A percentile compares a stretch with the other conserved stretches of the same genome.
Evolutionary conservation across 2,113 vertebrate species (phyloP).

Genomic region (Syngnathus typhle): DNA sequence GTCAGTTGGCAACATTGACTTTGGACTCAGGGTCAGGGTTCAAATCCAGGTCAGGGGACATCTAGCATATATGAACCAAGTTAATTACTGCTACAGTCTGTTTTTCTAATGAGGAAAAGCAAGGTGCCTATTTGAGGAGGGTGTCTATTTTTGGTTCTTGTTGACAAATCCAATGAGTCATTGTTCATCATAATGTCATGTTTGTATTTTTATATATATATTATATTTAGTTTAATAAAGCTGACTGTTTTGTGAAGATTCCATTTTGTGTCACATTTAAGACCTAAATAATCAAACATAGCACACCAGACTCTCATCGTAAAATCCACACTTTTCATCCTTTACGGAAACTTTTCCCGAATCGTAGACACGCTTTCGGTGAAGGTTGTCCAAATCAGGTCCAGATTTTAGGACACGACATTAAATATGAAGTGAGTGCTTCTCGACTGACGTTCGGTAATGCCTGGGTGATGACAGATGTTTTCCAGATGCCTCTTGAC

Average conservation of each 20-base stretch:
- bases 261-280: constrained; percentile 28
- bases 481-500: constrained; percentile 16
- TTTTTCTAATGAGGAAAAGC: background rate
- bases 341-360: constrained; percentile 47
- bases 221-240: background rate
- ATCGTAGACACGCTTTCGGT: constrained; percentile 29
- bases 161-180: background rate
- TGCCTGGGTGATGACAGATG: constrained; percentile 16
- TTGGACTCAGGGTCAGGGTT: too few relatives aligned
- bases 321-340: constrained; percentile 32
- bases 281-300: constrained; percentile 38
- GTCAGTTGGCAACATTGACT: too few relatives aligned
- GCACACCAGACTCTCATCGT: constrained; percentile 28
- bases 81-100: background rate
- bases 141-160: background rate
- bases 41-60: too few relatives aligned
- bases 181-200: background rate
- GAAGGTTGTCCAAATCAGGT: constrained; percentile 38
- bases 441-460: constrained; percentile 23
- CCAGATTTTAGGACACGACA: constrained; percentile 41
- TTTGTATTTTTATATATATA: background rate
- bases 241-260: constrained; percentile 15
- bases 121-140: background rate
- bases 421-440: constrained; percentile 17
- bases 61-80: too few relatives aligned